Base-by-base conservation (phyloP, 37 sponge, comb jelly and placozoan genomes). In the Chondrosia reniformis region DNA sequence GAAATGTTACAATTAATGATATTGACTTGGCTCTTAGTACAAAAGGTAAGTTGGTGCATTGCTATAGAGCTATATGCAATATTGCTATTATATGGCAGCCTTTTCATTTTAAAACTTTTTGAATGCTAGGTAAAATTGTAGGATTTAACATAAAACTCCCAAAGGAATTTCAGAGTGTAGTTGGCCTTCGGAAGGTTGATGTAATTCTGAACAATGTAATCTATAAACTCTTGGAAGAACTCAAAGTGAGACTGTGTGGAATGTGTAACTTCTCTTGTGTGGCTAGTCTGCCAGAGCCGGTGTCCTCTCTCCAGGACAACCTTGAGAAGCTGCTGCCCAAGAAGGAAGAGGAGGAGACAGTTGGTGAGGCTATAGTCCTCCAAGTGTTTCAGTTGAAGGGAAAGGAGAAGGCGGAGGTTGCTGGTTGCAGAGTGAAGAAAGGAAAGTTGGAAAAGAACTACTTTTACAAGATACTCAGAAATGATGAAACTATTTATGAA, bases 331-430 rank as follows among this genome's bases (percentile, higher is more conserved):
- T 19, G 24, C 79, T 94, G 25, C 76, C 85, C 4, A 56, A 65
- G 0, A 62, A 33, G 27, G 63, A 62, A 42, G 87, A 91, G 77
- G 89, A 88, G 49, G 88, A 91, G 52, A 63, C 82, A 15, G 46
- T 91, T 5, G 95, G 95, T 40, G 91, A 91, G 77, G 95, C 92
- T 8, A 74, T 72, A 0, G 79, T 94, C 13, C 45, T 88, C 38
- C 80, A 88, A 40, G 59, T 81, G 7, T 94, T 91, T 80, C 56
- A 78, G 10, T 77, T 92, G 63, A 81, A 67, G 9, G 90, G 87
- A 12, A 36, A 52, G 1, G 77, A 61, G 49, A 33, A 74, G 30
- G 83, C 82, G 19, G 27, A 64, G 31, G 86, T 93, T 24, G 94
- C 80, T 15, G 94, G 94, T 17, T 86, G 94, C 45, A 43, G 84